Conservation (phyloP, 1,140 invertebrate species). For the Pseudomyrmex cubaensis region DNA sequence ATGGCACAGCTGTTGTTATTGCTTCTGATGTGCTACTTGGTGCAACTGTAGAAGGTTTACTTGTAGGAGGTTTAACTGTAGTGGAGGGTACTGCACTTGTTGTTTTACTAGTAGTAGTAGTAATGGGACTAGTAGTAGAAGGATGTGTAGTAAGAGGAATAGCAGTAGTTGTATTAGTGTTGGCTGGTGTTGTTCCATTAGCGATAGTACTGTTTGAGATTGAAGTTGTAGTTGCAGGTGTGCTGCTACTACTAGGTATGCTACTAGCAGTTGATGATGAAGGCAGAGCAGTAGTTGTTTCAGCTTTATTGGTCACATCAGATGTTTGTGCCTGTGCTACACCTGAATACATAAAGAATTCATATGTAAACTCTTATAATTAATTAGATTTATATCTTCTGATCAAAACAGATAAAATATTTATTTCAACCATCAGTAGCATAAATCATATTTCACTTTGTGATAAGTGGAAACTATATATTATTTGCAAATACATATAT, state of each 20-base stretch:
- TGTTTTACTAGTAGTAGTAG: slow-evolving; percentile 12
- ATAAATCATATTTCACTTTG: background rate
- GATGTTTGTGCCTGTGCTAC: background rate
- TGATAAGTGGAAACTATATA: background rate
- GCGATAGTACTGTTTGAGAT: background rate
- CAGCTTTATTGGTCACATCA: background rate
- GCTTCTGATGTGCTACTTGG: slow-evolving; percentile 55
- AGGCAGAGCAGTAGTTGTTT: background rate
- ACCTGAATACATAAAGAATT: background rate
- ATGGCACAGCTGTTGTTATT: slow-evolving; percentile 57
- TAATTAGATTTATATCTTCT: background rate
- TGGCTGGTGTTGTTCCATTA: background rate
- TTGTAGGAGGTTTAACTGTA: background rate
- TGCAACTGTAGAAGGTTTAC: background rate
- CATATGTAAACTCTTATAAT: background rate
- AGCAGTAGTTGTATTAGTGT: background rate
- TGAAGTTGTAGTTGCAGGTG: too few relatives aligned
- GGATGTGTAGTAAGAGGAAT: slow-evolving; percentile 1
- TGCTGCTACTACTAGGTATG: too few relatives aligned
- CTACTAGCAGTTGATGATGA: background rate
- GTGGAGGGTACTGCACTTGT: slow-evolving; percentile 16
- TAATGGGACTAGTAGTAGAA: background rate
- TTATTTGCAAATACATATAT: too few relatives aligned
- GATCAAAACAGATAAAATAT: background rate
- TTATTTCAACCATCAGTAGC: background rate